These are phyloP conservation scores for Octodon degus DNA, from an alignment of 2,113 vertebrate genomes.

Conservation along the genomic window DNA sequence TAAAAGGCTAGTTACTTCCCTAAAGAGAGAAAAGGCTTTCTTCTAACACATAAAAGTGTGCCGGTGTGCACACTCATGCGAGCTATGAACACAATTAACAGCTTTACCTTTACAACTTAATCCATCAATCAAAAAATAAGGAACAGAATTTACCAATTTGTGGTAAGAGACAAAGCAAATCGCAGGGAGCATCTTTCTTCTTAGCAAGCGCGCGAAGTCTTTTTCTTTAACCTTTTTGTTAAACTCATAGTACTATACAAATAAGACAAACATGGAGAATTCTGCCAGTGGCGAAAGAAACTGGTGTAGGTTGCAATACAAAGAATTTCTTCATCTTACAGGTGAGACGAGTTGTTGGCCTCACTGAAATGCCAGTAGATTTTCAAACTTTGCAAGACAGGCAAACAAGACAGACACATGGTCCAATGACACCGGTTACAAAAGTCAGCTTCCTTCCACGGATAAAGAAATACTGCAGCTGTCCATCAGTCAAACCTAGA, in stretches of 20 bases:
- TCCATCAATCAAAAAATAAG: conserved; percentile 17
- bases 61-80: background rate
- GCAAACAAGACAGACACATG: background rate
- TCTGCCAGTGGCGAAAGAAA: background rate
- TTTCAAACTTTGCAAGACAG: background rate
- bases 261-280: background rate
- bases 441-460: conserved; percentile 17
- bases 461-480: background rate
- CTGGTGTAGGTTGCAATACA: background rate
- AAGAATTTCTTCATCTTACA: background rate
- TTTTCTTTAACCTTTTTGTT: background rate
- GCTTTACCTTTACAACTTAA: background rate
- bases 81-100: background rate
- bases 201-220: background rate
- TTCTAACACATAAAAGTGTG: background rate
- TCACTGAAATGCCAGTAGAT: background rate
- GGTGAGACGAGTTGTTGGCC: background rate
- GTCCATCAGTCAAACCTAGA: conserved; percentile 17
- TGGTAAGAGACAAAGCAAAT: background rate
- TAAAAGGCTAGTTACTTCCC: conserved; percentile 17
- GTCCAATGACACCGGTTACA: background rate
- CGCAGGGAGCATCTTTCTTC: background rate
- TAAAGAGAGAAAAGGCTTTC: background rate
- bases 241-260: background rate
- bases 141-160: conserved; percentile 48